Conservation (phyloP, 2,888 invertebrate genomes). For the Mantis religiosa region DNA sequence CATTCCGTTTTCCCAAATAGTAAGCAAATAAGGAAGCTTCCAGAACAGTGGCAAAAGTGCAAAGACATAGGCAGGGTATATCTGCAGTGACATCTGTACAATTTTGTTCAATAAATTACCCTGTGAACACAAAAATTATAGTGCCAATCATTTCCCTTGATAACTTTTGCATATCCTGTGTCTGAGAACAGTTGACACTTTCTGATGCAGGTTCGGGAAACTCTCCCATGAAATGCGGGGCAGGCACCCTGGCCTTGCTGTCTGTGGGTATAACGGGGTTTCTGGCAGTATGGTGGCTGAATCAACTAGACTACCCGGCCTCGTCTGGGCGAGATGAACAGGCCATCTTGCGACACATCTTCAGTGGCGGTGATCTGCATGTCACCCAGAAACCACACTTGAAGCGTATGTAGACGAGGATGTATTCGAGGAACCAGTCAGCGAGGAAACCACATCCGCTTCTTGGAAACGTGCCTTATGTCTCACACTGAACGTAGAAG, state of each 20-base stretch:
- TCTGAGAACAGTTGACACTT: too few species aligned
- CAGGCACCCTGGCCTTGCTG: not conserved
- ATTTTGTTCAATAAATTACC: too few species aligned
- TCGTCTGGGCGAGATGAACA: not conserved
- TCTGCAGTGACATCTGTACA: too few species aligned
- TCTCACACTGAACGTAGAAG: not conserved
- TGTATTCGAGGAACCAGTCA: not conserved
- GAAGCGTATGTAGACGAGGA: not conserved
- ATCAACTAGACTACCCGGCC: not conserved
- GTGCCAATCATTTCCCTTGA: too few species aligned
- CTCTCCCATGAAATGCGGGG: not conserved
- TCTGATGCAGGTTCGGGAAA: not conserved
- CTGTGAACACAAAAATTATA: too few species aligned
- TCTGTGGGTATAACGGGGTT: not conserved
- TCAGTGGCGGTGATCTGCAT: not conserved
- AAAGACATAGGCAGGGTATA: too few species aligned
- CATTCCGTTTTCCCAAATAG: too few species aligned
- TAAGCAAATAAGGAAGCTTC: too few species aligned
- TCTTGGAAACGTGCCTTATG: not conserved
- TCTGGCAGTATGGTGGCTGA: not conserved
- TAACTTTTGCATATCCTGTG: too few species aligned
- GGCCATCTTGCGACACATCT: not conserved
- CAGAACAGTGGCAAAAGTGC: too few species aligned
- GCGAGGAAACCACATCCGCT: not conserved
- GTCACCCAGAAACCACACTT: not conserved